Evolutionary conservation across 2,888 invertebrate species (phyloP), one percentile per base, ranked within the genome.

Genomic region (Sialis fuliginosa): DNA sequence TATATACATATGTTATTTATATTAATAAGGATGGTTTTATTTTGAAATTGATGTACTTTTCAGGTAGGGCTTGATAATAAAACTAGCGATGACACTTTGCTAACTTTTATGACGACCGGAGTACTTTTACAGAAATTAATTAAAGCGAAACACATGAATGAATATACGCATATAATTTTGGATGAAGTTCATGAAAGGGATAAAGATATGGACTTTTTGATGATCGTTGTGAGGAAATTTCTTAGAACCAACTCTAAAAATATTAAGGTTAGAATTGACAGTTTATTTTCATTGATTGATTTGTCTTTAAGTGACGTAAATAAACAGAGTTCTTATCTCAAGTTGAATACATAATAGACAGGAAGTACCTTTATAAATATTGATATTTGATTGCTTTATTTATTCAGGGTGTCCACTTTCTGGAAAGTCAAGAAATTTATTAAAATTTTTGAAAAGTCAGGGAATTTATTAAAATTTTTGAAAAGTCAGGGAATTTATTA

Each of bases 131-230:
- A 91, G 60, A 85, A 81, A 62, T 62, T 74, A 58, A 79, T 93
- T 33, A 59, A 59, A 13, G 58, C 69, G 1, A 87, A 85, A 60
- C 75, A 74, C 30, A 70, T 95, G 66, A 72, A 76, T 41, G 73
- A 79, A 49, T 95, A 73, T 58, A 90, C 92, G 0, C 96, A 96
- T 59, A 76, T 96, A 37, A 79, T 95, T 49, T 68, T 96, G 6
- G 95, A 95, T 60, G 95, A 96, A 68, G 86, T 95, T 0, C 92
- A 96, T 57, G 96, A 96, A 63, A 71, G 96, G 37, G 86, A 87
- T 54, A 81, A 88, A 59, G 87, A 93, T 31, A 87, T 91, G 74
- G 96, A 96, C 60, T 91, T 96, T 60, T 66, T 89, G 1, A 62
- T 96, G 22, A 69, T 95, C 8, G 67, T 96, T 7, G 79, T 93